These are phyloP conservation scores for Drosophila albomicans DNA, from an alignment of 1,140 invertebrate species.

Conservation along the genomic window DNA sequence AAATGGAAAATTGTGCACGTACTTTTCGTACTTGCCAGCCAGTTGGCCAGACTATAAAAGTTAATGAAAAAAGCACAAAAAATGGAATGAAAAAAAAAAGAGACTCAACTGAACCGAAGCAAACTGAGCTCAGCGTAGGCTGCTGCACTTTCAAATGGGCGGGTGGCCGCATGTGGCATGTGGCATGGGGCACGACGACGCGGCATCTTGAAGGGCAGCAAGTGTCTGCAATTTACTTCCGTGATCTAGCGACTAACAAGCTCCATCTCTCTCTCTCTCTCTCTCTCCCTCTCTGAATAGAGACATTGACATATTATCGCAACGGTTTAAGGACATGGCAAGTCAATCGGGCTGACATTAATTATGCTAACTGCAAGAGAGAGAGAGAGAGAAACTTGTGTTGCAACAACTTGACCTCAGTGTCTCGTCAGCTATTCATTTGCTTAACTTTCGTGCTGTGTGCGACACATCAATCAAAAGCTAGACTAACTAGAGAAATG, in stretches of 20 bases:
- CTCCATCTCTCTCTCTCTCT: neutral
- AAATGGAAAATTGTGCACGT: conserved; percentile 54
- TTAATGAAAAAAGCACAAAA: conserved; percentile 47
- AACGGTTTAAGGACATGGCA: conserved; percentile 1
- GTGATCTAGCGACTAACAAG: neutral
- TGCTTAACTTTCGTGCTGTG: too few species aligned
- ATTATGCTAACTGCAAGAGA: neutral
- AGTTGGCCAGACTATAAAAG: conserved; percentile 53
- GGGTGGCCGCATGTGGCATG: neutral
- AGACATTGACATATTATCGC: neutral
- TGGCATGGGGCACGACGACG: neutral
- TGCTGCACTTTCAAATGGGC: conserved; percentile 23
- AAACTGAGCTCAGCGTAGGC: neutral
- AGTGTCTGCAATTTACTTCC: conserved; percentile 8
- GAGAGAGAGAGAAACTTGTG: too few species aligned
- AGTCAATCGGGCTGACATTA: neutral
- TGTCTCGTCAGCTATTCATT: neutral
- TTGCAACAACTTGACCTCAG: neutral
- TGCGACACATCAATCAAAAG: neutral
- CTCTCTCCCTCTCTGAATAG: neutral
- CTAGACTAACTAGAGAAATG: neutral
- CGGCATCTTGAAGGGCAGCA: conserved; percentile 13
- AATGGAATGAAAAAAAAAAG: conserved; percentile 1
- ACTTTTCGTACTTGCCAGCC: conserved; percentile 15
- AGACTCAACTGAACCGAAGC: neutral